phyloP scores from a whole-genome alignment of 2,797 vertebrate species.

The Scolopax bukidnonensis region DNA sequence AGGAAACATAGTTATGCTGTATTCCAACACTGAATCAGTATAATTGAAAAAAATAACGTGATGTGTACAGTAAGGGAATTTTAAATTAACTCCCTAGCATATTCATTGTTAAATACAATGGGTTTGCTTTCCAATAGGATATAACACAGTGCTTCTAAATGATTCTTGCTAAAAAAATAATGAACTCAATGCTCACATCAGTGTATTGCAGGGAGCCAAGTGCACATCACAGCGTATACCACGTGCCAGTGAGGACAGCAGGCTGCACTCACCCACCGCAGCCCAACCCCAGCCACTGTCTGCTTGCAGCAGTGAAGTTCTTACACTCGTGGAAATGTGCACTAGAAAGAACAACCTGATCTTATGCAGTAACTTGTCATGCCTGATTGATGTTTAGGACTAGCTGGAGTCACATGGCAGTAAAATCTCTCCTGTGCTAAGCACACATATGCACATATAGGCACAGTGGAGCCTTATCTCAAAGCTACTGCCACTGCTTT shows the following conservation, averaged over 20 bases:
- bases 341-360: neutral
- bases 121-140: neutral
- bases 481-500: neutral
- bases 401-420: neutral
- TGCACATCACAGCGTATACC: neutral
- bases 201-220: neutral
- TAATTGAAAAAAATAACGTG: constrained; percentile 59
- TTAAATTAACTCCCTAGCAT: constrained; percentile 28
- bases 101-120: neutral
- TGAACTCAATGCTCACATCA: neutral
- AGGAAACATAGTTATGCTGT: constrained; percentile 4
- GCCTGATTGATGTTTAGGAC: neutral
- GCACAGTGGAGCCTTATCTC: neutral
- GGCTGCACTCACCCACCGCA: neutral
- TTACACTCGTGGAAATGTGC: neutral
- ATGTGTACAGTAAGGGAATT: constrained; percentile 32
- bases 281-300: neutral
- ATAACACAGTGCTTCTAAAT: neutral
- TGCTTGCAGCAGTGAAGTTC: neutral
- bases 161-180: neutral
- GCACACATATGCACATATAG: neutral
- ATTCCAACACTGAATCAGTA: constrained; percentile 28
- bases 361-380: neutral
- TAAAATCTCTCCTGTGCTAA: neutral
- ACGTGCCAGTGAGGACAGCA: neutral